phyloP scores from a whole-genome alignment of 2,113 vertebrate genomes.

The Anarhynchus alexandrinus region DNA sequence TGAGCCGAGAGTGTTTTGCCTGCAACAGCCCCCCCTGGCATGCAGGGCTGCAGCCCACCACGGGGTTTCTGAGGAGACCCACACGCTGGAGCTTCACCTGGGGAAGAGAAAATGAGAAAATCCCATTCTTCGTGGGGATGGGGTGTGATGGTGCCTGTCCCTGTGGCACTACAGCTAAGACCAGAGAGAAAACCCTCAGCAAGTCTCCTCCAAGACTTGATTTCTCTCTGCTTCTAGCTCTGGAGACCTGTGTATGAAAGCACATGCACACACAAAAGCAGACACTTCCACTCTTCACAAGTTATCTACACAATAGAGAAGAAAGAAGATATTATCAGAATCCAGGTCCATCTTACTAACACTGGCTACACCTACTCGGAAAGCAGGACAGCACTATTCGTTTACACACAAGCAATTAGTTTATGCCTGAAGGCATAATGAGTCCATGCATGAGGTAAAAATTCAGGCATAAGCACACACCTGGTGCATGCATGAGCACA shows the following conservation, averaged over 20 bases:
- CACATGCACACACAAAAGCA: not conserved
- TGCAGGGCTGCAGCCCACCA: accelerated
- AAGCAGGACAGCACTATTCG: not conserved
- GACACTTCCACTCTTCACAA: not conserved
- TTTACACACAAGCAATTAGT: not conserved
- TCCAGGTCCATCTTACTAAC: not conserved
- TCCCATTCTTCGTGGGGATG: accelerated
- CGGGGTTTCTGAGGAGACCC: not conserved
- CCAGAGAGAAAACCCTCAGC: not conserved
- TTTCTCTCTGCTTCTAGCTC: not conserved
- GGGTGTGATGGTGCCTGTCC: not conserved
- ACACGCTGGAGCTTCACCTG: not conserved
- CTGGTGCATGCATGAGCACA: not conserved
- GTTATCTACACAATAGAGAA: not conserved
- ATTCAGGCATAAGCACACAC: not conserved
- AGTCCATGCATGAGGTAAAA: not conserved
- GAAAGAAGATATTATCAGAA: not conserved
- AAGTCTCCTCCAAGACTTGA: not conserved
- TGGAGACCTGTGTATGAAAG: not conserved
- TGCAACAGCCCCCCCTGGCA: not conserved
- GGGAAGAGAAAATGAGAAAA: not conserved
- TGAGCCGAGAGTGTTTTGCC: not conserved
- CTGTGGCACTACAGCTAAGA: not conserved
- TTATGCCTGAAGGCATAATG: not conserved
- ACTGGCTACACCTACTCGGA: not conserved